Conservation (phyloP, 2,113 vertebrate genomes). For the Dipodomys stephensi region DNA sequence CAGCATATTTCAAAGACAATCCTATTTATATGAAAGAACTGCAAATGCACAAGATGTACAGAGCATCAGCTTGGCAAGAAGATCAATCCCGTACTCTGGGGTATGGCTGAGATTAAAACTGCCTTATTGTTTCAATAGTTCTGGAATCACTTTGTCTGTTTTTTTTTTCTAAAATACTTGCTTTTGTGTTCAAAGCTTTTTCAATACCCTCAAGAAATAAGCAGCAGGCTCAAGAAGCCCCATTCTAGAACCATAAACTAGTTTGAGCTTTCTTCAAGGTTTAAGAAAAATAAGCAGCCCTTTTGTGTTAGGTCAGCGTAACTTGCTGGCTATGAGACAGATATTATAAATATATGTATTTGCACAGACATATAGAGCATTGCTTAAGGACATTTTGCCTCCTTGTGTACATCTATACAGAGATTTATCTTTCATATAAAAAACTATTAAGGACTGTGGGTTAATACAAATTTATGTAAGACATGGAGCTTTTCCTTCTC, state of each 20-base stretch:
- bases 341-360: background rate
- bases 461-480: background rate
- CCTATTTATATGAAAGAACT: conserved; percentile 49
- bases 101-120: conserved; percentile 2
- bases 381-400: background rate
- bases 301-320: background rate
- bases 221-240: background rate
- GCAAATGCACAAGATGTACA: conserved; percentile 3
- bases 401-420: background rate
- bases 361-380: background rate
- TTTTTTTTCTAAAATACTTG: conserved; percentile 30
- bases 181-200: conserved; percentile 20
- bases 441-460: background rate
- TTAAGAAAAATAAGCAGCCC: background rate
- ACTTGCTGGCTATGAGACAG: conserved; percentile 11
- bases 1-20: conserved; percentile 45
- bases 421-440: background rate
- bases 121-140: conserved; percentile 49
- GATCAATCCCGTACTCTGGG: background rate
- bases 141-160: conserved; percentile 18
- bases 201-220: conserved; percentile 3
- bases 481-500: background rate
- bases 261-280: background rate
- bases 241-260: background rate
- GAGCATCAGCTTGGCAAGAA: conserved; percentile 25